Conservation (phyloP, 2,113 vertebrate genomes). For the Cinclus mexicanus region DNA sequence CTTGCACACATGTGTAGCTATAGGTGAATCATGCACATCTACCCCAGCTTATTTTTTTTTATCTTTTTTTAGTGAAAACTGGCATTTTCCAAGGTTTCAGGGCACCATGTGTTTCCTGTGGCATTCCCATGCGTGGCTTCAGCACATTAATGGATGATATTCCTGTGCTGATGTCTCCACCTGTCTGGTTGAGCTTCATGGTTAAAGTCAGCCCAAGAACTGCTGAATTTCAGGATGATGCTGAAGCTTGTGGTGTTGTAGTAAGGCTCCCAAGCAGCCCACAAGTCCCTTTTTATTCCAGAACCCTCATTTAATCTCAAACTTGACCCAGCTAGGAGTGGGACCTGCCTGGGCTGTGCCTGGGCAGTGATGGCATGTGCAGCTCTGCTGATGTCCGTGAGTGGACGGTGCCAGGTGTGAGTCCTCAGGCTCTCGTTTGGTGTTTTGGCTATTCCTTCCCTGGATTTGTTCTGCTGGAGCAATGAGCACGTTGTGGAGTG, state of each 20-base stretch:
- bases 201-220: not conserved
- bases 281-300: not conserved
- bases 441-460: not conserved
- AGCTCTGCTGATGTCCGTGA: not conserved
- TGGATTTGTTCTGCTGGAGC: not conserved
- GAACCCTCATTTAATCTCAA: accelerated
- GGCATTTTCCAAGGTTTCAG: not conserved
- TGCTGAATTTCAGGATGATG: not conserved
- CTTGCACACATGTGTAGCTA: accelerated
- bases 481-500: not conserved
- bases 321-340: not conserved
- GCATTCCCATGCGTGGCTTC: accelerated
- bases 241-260: accelerated
- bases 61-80: not conserved
- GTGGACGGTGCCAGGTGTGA: accelerated
- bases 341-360: not conserved
- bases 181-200: not conserved
- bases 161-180: not conserved
- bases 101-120: accelerated
- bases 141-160: not conserved
- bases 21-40: not conserved
- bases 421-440: not conserved
- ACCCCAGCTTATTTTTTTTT: not conserved
- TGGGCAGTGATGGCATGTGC: not conserved
- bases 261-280: not conserved